A percentile compares a stretch with the other conserved stretches of the same genome.
phyloP scores from a whole-genome alignment of 2,113 vertebrate genomes.

The Motacilla alba region DNA sequence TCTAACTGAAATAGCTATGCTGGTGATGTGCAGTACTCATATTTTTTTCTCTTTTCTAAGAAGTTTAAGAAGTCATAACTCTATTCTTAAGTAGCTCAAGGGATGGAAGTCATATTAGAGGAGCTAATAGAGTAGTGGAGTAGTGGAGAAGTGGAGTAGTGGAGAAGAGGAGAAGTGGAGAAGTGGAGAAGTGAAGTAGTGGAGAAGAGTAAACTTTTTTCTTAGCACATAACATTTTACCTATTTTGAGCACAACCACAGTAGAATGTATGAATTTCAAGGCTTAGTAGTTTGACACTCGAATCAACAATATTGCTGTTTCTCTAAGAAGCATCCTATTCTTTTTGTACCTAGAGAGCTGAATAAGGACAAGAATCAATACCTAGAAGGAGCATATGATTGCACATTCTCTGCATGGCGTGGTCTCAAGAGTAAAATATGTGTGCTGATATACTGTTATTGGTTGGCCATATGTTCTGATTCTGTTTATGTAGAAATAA shows the following conservation, averaged over 20 bases:
- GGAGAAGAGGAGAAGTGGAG: too few relatives aligned
- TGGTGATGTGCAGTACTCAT: not conserved
- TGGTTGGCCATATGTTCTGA: conserved; percentile 1
- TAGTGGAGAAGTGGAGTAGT: too few relatives aligned
- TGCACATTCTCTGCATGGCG: not conserved
- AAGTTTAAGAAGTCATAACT: not conserved
- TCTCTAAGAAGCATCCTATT: not conserved
- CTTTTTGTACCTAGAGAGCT: not conserved
- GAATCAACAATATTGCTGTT: not conserved
- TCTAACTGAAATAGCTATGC: not conserved
- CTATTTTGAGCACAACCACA: not conserved
- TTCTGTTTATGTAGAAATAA: conserved; percentile 25
- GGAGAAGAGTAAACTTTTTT: not conserved
- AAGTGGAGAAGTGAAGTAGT: too few relatives aligned
- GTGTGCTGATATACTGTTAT: not conserved
- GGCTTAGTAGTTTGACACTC: not conserved
- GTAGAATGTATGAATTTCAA: not conserved
- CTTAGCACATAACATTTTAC: not conserved
- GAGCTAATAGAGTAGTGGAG: not conserved
- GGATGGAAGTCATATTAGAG: not conserved
- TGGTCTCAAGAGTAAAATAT: not conserved
- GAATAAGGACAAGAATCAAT: not conserved
- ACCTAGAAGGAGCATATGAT: not conserved
- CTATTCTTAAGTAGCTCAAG: not conserved
- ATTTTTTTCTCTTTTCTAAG: not conserved